These are phyloP conservation scores for Galaxea fascicularis DNA, from an alignment of 92 coral and sea anemone genomes.

Conservation along the genomic window DNA sequence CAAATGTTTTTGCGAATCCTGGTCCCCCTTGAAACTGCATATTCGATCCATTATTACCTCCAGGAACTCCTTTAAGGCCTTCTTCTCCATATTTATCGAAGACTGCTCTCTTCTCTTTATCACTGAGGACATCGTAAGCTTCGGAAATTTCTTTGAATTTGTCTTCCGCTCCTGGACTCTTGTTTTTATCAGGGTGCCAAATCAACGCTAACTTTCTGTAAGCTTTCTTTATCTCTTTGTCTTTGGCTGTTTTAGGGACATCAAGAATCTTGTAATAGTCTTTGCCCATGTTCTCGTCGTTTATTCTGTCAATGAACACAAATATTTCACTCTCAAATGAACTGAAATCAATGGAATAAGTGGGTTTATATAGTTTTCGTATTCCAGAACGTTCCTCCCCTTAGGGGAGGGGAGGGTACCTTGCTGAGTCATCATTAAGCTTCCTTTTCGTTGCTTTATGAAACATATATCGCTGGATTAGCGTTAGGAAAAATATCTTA, in stretches of 20 bases:
- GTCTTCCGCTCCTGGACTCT: slow-evolving; percentile 91
- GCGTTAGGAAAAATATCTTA: not conserved
- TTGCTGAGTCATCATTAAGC: not conserved
- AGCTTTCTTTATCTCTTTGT: slow-evolving; percentile 92
- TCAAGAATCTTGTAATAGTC: slow-evolving; percentile 86
- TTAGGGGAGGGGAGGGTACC: slow-evolving; percentile 30
- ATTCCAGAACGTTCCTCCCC: not conserved
- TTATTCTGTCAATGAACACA: not conserved
- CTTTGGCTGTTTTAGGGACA: slow-evolving; percentile 81
- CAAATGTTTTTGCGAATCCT: slow-evolving; percentile 69
- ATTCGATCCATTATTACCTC: slow-evolving; percentile 31
- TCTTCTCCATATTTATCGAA: slow-evolving; percentile 96
- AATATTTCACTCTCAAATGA: not conserved
- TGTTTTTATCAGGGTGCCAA: slow-evolving; percentile 97
- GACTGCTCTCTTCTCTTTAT: slow-evolving; percentile 79
- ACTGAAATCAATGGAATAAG: not conserved
- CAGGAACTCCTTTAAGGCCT: slow-evolving; percentile 71
- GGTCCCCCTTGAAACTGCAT: slow-evolving; percentile 50
- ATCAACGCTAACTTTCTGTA: slow-evolving; percentile 95
- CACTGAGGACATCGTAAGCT: slow-evolving; percentile 96
- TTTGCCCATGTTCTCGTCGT: slow-evolving; percentile 75
- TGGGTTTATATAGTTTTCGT: slow-evolving; percentile 9
- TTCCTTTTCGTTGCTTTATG: not conserved
- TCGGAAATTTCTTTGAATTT: slow-evolving; percentile 97
- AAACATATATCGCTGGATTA: not conserved